phyloP scores from a whole-genome alignment of 2,888 invertebrate genomes.

The Chrysina gloriosa region DNA sequence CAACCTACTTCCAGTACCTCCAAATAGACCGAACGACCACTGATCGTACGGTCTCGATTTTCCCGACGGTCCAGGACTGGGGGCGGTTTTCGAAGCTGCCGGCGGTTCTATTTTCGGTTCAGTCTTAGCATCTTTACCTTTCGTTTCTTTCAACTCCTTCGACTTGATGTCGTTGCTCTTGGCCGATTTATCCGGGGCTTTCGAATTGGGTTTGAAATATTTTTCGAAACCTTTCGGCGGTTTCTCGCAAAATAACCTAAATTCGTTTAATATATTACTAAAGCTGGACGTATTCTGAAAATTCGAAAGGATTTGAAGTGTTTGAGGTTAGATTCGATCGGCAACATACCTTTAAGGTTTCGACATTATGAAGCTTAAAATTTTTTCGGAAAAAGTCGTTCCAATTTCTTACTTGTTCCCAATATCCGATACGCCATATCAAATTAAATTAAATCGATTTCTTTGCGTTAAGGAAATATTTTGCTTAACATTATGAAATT shows the following conservation, averaged over 20 bases:
- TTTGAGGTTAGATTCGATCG: slow-evolving; percentile 27
- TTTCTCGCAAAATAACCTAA: slow-evolving; percentile 76
- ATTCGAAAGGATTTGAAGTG: not conserved
- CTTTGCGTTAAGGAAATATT: slow-evolving; percentile 19
- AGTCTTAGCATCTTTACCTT: slow-evolving; percentile 55
- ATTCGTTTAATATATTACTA: slow-evolving; percentile 73
- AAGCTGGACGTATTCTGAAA: slow-evolving; percentile 68
- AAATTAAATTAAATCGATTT: slow-evolving; percentile 24
- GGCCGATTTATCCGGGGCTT: slow-evolving; percentile 55
- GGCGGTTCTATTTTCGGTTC: slow-evolving; percentile 62
- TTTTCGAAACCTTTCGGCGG: slow-evolving; percentile 96
- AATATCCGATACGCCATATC: slow-evolving; percentile 75
- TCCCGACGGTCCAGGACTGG: slow-evolving; percentile 50
- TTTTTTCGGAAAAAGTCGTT: slow-evolving; percentile 64
- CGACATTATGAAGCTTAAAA: slow-evolving; percentile 57
- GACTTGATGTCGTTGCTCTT: slow-evolving; percentile 64
- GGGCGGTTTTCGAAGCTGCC: slow-evolving; percentile 40
- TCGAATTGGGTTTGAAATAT: slow-evolving; percentile 77
- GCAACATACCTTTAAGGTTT: slow-evolving; percentile 56
- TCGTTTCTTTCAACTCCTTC: slow-evolving; percentile 56
- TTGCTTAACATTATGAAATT: slow-evolving; percentile 42
- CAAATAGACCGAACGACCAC: slow-evolving; percentile 68
- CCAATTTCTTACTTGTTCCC: slow-evolving; percentile 69
- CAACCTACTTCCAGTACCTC: slow-evolving; percentile 64
- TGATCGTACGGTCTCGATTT: slow-evolving; percentile 64